A percentile compares a stretch with the other conserved stretches of the same genome.
Evolutionary conservation across 1,140 invertebrate species (phyloP).

Genomic region (Sarcophaga bullata): DNA sequence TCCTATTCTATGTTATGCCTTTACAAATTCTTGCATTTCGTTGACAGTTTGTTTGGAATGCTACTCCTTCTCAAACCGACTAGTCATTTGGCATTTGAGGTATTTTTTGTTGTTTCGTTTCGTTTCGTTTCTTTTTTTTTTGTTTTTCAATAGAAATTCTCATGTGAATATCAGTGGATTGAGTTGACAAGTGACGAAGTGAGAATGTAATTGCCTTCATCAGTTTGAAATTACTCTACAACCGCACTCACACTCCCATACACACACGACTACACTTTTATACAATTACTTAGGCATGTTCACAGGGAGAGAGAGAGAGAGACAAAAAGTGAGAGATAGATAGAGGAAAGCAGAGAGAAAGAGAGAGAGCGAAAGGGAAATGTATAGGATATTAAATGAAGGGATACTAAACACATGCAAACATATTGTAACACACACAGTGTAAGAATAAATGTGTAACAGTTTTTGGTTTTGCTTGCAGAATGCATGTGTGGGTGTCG

Average conservation of each 20-base stretch:
- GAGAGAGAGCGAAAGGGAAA: neutral
- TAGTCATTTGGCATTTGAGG: neutral
- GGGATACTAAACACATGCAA: too few relatives aligned
- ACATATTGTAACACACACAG: too few relatives aligned
- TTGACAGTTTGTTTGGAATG: too few relatives aligned
- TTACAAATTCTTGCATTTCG: too few relatives aligned
- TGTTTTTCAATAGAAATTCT: constrained; percentile 21
- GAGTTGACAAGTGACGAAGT: constrained; percentile 33
- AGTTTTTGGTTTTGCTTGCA: neutral
- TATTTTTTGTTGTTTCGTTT: neutral
- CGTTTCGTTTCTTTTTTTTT: neutral
- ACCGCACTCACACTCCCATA: neutral
- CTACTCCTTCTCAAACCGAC: too few relatives aligned
- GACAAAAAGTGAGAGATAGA: too few relatives aligned
- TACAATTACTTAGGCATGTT: neutral
- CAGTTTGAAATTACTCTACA: constrained; percentile 22
- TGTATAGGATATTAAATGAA: too few relatives aligned
- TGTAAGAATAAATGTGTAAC: neutral
- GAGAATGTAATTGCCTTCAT: constrained; percentile 39
- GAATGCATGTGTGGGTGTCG: neutral
- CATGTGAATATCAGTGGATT: constrained; percentile 27
- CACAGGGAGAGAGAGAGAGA: neutral
- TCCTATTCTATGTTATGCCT: too few relatives aligned
- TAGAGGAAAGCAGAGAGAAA: neutral
- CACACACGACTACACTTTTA: neutral